A percentile compares a stretch with the other conserved stretches of the same genome.
phyloP scores from a whole-genome alignment of 2,113 vertebrate species.

The Mus musculus region GRCm39 chr8:46057501-46058000 shows the following conservation, averaged over 20 bases:
- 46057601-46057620: neutral
- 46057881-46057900: no score
- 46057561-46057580: neutral
- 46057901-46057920: no score
- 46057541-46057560: neutral
- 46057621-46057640: neutral
- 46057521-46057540: neutral
- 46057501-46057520: neutral
- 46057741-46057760: neutral
- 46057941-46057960: no score
- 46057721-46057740: neutral
- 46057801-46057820: slow-evolving; percentile 43
- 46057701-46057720: neutral
- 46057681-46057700: neutral
- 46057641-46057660: neutral
- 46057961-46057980: slow-evolving; percentile 48
- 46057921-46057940: no score
- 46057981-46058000: slow-evolving; percentile 8
- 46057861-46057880: no score
- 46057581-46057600: neutral
- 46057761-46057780: neutral
- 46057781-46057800: neutral
- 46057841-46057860: neutral
- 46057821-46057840: slow-evolving; percentile 51
- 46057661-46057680: neutral